Evolutionary conservation across 2,888 invertebrate species (phyloP).

Genomic region (Ophioninae sp.): DNA sequence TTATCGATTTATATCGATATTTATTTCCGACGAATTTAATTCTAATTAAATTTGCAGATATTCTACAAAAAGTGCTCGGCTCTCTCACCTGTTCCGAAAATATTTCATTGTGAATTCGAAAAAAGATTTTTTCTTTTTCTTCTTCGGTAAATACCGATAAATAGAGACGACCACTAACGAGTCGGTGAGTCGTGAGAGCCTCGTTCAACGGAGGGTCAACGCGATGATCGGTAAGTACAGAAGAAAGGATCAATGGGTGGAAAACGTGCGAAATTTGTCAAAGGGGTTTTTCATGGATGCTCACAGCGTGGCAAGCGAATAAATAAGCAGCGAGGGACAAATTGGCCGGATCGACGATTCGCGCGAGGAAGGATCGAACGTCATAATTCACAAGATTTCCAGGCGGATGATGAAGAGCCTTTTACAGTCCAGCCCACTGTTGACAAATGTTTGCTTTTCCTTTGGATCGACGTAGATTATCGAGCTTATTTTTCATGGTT

Average conservation of each 20-base stretch:
- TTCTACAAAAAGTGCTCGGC: too few species aligned
- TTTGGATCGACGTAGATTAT: conserved; percentile 47
- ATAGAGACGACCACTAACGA: not conserved
- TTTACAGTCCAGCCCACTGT: conserved; percentile 21
- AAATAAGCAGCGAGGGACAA: conserved; percentile 54
- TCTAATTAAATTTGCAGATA: too few species aligned
- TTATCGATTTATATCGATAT: too few species aligned
- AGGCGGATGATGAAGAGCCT: conserved; percentile 23
- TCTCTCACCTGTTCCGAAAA: not conserved
- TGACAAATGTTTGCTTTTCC: conserved; percentile 60
- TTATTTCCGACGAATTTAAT: too few species aligned
- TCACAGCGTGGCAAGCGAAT: conserved; percentile 7
- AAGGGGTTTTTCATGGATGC: conserved; percentile 55
- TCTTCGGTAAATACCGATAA: not conserved
- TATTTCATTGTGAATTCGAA: not conserved
- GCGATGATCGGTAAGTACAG: not conserved
- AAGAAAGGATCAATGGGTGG: conserved; percentile 48
- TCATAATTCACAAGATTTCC: conserved; percentile 48
- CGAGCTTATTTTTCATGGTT: conserved; percentile 56
- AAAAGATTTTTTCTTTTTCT: not conserved
- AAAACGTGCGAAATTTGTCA: conserved; percentile 41
- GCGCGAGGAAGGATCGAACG: conserved; percentile 25
- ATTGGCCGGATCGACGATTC: conserved; percentile 52
- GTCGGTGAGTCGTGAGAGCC: conserved; percentile 35
- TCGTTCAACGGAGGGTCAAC: conserved; percentile 31